A percentile compares a stretch with the other conserved stretches of the same genome.
Conservation (phyloP, 2,888 invertebrate genomes). For the Sabellastarte sp. region DNA sequence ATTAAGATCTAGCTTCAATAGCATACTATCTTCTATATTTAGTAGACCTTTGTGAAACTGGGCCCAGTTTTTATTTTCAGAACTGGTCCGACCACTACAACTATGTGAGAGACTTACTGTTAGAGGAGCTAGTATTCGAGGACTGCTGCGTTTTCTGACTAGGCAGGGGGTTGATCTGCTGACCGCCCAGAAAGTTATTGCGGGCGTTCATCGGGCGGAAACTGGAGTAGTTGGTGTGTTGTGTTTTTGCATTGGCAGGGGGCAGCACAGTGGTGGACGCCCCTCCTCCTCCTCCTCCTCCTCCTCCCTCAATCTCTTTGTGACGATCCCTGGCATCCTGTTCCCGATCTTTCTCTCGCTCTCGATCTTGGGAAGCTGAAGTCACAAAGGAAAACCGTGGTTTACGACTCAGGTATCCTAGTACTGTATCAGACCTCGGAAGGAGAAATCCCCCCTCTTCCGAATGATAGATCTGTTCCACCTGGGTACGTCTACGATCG, state of each 20-base stretch:
- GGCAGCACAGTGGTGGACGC: not conserved
- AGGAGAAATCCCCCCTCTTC: too few species aligned
- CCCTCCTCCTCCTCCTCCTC: too few species aligned
- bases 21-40: too few species aligned
- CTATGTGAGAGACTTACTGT: too few species aligned
- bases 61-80: too few species aligned
- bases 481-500: too few species aligned
- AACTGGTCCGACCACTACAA: too few species aligned
- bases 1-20: too few species aligned
- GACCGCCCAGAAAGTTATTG: not conserved
- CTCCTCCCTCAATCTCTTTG: too few species aligned
- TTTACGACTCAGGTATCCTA: not conserved
- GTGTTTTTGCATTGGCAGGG: not conserved
- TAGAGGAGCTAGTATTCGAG: not conserved
- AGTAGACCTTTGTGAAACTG: too few species aligned
- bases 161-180: not conserved
- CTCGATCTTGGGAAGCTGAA: not conserved
- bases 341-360: not conserved
- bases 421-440: not conserved
- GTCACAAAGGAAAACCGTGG: not conserved
- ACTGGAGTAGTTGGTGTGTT: not conserved
- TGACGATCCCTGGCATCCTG: not conserved
- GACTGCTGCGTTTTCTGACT: not conserved
- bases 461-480: too few species aligned
- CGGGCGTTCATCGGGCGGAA: not conserved